These are phyloP conservation scores for Congeria kusceri DNA, from an alignment of 2,888 invertebrate genomes.

Conservation along the genomic window DNA sequence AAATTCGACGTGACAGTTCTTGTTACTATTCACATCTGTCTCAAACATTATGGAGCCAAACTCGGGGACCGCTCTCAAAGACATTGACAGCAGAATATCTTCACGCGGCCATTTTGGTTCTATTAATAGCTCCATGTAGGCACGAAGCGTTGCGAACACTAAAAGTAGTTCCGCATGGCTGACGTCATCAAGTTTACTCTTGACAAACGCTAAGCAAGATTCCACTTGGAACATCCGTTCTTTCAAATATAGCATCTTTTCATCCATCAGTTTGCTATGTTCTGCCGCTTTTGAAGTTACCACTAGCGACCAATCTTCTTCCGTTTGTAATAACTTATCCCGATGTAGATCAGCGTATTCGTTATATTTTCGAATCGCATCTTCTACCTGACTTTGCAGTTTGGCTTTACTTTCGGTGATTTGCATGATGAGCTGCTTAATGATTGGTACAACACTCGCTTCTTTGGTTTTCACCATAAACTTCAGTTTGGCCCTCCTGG, in stretches of 20 bases:
- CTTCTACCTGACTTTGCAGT: constrained; percentile 22
- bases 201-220: constrained; percentile 9
- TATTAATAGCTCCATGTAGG: constrained; percentile 34
- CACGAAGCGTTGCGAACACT: constrained; percentile 37
- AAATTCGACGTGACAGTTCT: constrained; percentile 46
- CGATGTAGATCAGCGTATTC: constrained; percentile 35
- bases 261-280: constrained; percentile 42
- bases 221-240: constrained; percentile 13
- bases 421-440: constrained; percentile 32
- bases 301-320: constrained; percentile 42
- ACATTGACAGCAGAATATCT: constrained; percentile 31
- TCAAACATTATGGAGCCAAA: constrained; percentile 39
- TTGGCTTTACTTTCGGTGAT: constrained; percentile 38
- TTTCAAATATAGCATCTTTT: constrained; percentile 46
- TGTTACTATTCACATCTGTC: constrained; percentile 10
- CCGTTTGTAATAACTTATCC: constrained; percentile 35
- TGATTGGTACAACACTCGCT: constrained; percentile 11
- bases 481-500: constrained; percentile 28
- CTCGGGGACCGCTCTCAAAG: constrained; percentile 34
- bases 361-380: constrained; percentile 21
- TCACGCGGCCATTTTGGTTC: constrained; percentile 52
- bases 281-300: constrained; percentile 12
- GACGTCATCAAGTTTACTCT: constrained; percentile 28
- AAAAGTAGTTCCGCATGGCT: constrained; percentile 48
- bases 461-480: constrained; percentile 30